phyloP scores from a whole-genome alignment of 2,113 vertebrate genomes.

The Ciconia boyciana region DNA sequence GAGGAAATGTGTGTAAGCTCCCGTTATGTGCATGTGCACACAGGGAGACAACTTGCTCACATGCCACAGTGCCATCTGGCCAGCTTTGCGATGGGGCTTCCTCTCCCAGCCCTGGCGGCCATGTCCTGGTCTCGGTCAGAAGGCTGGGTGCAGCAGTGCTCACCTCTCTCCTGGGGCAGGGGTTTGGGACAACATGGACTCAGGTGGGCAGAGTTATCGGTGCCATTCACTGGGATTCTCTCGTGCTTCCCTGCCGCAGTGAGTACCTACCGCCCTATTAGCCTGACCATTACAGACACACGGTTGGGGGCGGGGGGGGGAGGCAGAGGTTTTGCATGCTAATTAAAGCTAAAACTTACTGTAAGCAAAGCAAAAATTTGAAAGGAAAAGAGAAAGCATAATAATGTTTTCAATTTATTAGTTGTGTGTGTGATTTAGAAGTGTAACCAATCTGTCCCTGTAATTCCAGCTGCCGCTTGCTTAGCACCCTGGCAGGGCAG shows the following conservation, averaged over 20 bases:
- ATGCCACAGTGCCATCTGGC: neutral
- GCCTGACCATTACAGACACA: neutral
- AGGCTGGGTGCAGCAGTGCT: neutral
- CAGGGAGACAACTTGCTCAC: neutral
- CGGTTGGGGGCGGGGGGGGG: rapidly evolving
- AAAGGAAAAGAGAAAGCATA: neutral
- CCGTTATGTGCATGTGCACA: rapidly evolving
- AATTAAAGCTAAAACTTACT: neutral
- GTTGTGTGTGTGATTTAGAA: neutral
- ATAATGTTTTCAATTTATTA: neutral
- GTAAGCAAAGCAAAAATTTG: neutral
- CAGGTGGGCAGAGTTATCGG: rapidly evolving
- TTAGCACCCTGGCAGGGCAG: too few relatives aligned
- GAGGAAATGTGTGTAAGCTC: neutral
- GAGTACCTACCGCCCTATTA: rapidly evolving
- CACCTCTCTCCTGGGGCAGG: neutral
- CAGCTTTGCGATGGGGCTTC: neutral
- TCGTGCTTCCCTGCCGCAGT: rapidly evolving
- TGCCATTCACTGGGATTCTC: neutral
- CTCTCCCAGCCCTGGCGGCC: neutral
- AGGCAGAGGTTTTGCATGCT: neutral
- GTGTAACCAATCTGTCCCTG: neutral
- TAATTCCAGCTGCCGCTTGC: neutral
- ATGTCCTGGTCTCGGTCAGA: rapidly evolving
- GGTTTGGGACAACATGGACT: neutral